Percentiles rank a stretch among this genome's conserved stretches.
Conservation (phyloP, 2,797 vertebrate species). For the Amazonetta brasiliensis region DNA sequence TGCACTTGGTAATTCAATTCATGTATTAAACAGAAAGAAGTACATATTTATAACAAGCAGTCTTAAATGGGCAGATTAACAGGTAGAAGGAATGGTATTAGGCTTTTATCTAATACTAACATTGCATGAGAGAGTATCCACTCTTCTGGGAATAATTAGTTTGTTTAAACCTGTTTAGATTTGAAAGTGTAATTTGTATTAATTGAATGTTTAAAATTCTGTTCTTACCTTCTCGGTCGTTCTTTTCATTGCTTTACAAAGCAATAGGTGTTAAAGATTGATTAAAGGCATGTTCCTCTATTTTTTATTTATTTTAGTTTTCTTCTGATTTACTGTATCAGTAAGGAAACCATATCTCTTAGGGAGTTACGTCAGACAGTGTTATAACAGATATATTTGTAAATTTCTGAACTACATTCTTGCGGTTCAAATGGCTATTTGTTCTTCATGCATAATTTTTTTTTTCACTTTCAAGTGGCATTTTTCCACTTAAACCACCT, state of each 20-base stretch:
- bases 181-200: conserved; percentile 21
- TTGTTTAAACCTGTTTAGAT: conserved; percentile 14
- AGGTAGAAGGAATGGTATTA: neutral
- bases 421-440: neutral
- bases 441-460: neutral
- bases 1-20: neutral
- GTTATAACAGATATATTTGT: neutral
- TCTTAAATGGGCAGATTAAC: neutral
- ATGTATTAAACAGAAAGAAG: neutral
- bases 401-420: neutral
- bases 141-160: conserved; percentile 16
- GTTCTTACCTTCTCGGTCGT: neutral
- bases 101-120: neutral
- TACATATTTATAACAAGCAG: neutral
- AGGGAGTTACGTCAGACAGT: neutral
- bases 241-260: neutral
- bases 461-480: neutral
- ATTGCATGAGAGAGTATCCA: neutral
- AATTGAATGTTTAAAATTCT: neutral
- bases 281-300: neutral
- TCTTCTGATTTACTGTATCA: neutral
- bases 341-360: neutral
- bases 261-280: neutral
- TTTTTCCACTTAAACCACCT: neutral
- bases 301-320: neutral